Base-by-base conservation (phyloP, 1,140 invertebrate genomes). In the Eulimnadia texana region DNA sequence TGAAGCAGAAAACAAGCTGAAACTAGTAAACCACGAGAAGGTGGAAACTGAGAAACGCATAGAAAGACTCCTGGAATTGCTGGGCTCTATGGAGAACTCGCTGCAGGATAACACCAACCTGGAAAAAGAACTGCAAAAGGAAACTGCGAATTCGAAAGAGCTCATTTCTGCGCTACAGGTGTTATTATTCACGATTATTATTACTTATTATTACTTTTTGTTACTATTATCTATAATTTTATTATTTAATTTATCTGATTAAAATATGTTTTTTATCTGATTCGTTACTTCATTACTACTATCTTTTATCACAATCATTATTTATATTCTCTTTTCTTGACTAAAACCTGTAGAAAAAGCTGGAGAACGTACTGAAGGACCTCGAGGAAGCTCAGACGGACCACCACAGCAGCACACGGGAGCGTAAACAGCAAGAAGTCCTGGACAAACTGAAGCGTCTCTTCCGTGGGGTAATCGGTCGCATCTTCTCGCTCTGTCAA, bases 401-500 rank as follows among this genome's bases (percentile, higher is more conserved):
- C 71, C 96, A 96, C 71, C 92, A 97, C 71, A 96, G 99, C 75
- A 93, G 96, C 72, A 85, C 93, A 1, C 77, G 96, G 20, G 81
- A 91, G 2, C 85, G 90, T 65, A 97, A 94, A 74, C 97, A 97
- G 72, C 91, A 93, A 68, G 96, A 99, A 77, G 90, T 98, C 67
- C 91, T 99, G 19, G 95, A 99, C 72, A 91, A 93, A 72, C 92
- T 99, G 70, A 98, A 98, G 73, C 80, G 89, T 53, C 82, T 96
- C 60, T 98, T 94, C 70, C 91, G 92, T 51, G 96, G 94, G 62
- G 96, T 99, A 42, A 6, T 9, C 33, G 33, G 33, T 9, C 82
- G 97, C 49, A 88, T 99, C 83, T 94, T 98, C 65, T 98, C 99
- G 73, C 90, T 98, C 84, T 99, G 95, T 76, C 91, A 98, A 72